Evolutionary conservation across 2,797 vertebrate genomes (phyloP).

Genomic region (Harpagifer antarcticus): DNA sequence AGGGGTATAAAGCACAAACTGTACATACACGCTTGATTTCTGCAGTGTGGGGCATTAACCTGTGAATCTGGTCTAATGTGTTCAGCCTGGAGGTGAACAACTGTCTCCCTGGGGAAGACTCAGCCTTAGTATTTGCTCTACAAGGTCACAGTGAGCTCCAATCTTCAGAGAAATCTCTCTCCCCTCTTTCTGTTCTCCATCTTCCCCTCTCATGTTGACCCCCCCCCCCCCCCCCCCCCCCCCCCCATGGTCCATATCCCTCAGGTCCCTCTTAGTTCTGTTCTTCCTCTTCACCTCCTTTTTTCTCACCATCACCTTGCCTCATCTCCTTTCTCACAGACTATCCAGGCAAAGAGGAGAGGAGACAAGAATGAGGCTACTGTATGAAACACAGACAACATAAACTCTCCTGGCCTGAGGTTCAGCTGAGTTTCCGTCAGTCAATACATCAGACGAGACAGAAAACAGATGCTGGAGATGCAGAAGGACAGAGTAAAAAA

Average conservation of each 20-base stretch:
- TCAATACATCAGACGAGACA: constrained; percentile 59
- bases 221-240: neutral
- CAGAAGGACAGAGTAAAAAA: constrained; percentile 5
- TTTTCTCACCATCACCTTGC: neutral
- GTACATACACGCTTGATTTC: neutral
- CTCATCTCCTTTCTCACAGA: constrained; percentile 17
- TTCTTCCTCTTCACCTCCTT: constrained; percentile 14
- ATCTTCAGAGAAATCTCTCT: constrained; percentile 19
- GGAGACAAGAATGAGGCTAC: constrained; percentile 39
- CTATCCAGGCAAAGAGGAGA: constrained; percentile 36
- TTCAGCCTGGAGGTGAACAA: constrained; percentile 24
- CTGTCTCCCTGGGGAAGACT: constrained; percentile 22
- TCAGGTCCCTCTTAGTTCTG: neutral
- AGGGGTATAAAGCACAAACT: neutral
- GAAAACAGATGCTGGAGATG: constrained; percentile 54
- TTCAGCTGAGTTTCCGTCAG: constrained; percentile 39
- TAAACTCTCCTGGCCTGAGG: constrained; percentile 35
- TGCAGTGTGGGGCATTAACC: neutral
- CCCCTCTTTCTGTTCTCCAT: neutral
- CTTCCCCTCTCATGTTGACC: constrained; percentile 4
- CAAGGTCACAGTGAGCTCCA: constrained; percentile 30
- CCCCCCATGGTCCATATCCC: neutral
- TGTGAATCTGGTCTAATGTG: constrained; percentile 20
- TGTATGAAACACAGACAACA: constrained; percentile 40
- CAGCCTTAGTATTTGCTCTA: constrained; percentile 33